These are phyloP conservation scores for Lemur catta DNA, from an alignment of 2,797 vertebrate species.

Conservation along the genomic window DNA sequence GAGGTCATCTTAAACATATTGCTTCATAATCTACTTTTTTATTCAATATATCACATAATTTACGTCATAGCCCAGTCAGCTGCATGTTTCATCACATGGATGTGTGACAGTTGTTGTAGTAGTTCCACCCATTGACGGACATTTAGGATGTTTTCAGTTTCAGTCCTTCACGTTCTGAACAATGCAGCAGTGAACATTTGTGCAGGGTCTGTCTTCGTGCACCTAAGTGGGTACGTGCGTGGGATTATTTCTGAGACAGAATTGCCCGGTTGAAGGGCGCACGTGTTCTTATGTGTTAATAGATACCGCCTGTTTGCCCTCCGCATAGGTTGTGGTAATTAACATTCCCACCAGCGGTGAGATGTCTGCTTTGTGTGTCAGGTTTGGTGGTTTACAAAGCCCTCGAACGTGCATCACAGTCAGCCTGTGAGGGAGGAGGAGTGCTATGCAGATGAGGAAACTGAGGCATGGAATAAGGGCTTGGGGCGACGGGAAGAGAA, in stretches of 20 bases:
- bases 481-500: background rate
- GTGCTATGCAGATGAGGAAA: background rate
- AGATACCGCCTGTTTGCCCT: background rate
- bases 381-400: background rate
- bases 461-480: background rate
- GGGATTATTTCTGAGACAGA: background rate
- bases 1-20: background rate
- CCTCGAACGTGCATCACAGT: background rate
- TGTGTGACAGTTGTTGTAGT: background rate
- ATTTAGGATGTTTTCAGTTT: background rate
- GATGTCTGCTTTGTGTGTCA: background rate
- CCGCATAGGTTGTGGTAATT: background rate
- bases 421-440: background rate
- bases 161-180: background rate
- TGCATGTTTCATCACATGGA: background rate
- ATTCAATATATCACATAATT: background rate
- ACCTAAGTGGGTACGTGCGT: background rate
- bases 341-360: background rate
- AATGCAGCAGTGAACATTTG: background rate
- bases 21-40: background rate
- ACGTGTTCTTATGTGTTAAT: background rate
- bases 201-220: background rate
- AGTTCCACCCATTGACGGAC: background rate
- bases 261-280: background rate
- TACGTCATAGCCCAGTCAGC: background rate